Percentiles rank a stretch among this genome's conserved stretches.
Evolutionary conservation across 2,797 vertebrate species (phyloP).

Genomic region (Sebastiscus albofasciatus): DNA sequence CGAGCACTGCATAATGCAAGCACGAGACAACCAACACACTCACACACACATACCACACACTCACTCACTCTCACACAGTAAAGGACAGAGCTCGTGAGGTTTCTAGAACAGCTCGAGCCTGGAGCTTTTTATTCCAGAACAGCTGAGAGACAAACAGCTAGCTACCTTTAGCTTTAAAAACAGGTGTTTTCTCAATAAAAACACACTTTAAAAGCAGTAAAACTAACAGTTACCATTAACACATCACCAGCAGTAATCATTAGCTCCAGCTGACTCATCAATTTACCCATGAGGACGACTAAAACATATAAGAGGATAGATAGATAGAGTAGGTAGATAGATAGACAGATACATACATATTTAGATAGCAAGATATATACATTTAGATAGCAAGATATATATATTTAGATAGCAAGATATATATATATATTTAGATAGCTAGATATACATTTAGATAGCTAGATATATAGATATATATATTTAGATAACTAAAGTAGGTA

Average conservation of each 20-base stretch:
- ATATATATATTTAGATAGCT: too few relatives aligned
- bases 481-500: too few relatives aligned
- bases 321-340: too few relatives aligned
- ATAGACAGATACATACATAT: too few relatives aligned
- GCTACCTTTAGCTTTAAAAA: not conserved
- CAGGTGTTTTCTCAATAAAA: not conserved
- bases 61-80: not conserved
- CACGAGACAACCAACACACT: slow-evolving; percentile 46
- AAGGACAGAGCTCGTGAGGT: slow-evolving; percentile 52
- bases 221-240: not conserved
- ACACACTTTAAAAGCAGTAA: not conserved
- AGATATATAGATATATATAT: too few relatives aligned
- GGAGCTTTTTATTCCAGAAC: slow-evolving; percentile 56
- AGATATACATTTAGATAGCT: too few relatives aligned
- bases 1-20: slow-evolving; percentile 15
- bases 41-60: not conserved
- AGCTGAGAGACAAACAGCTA: slow-evolving; percentile 31
- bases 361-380: too few relatives aligned
- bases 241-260: not conserved
- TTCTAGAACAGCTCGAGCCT: slow-evolving; percentile 69
- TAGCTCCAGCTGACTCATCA: slow-evolving; percentile 12
- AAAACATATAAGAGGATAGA: not conserved
- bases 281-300: not conserved
- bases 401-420: too few relatives aligned
- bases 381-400: too few relatives aligned